These are phyloP conservation scores for Seriola rivoliana DNA, from an alignment of 2,113 vertebrate species.

Conservation along the genomic window DNA sequence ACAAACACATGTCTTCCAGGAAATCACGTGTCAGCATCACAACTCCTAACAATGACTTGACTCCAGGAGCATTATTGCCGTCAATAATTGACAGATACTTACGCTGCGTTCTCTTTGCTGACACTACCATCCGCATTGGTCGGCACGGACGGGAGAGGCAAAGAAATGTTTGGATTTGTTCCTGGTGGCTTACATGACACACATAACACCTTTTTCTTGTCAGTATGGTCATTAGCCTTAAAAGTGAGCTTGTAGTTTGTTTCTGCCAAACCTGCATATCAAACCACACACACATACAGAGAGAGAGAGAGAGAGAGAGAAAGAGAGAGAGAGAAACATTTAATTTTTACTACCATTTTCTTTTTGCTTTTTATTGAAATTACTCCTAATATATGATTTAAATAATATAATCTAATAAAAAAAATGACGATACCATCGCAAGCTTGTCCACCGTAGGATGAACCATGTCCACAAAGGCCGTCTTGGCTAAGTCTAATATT, in stretches of 20 bases:
- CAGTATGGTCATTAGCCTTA: rapidly evolving
- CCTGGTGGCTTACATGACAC: background rate
- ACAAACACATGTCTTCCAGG: background rate
- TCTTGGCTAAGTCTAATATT: background rate
- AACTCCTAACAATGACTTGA: background rate
- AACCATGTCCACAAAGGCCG: rapidly evolving
- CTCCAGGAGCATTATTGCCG: too few relatives aligned
- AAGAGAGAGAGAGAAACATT: background rate
- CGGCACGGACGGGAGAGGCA: rapidly evolving
- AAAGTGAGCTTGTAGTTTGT: rapidly evolving
- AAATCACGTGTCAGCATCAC: background rate
- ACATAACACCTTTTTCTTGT: background rate
- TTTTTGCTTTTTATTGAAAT: background rate
- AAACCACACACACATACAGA: background rate
- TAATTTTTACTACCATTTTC: background rate
- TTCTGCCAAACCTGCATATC: background rate
- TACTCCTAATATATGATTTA: background rate
- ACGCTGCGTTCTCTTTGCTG: conserved; percentile 15
- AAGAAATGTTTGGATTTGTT: too few relatives aligned
- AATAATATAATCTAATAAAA: background rate
- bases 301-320: background rate
- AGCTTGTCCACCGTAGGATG: rapidly evolving
- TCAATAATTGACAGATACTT: conserved; percentile 12
- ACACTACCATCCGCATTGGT: rapidly evolving
- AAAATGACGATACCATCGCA: conserved; percentile 15